Conservation (phyloP, 2,797 vertebrate species). For the Borostomias antarcticus region DNA sequence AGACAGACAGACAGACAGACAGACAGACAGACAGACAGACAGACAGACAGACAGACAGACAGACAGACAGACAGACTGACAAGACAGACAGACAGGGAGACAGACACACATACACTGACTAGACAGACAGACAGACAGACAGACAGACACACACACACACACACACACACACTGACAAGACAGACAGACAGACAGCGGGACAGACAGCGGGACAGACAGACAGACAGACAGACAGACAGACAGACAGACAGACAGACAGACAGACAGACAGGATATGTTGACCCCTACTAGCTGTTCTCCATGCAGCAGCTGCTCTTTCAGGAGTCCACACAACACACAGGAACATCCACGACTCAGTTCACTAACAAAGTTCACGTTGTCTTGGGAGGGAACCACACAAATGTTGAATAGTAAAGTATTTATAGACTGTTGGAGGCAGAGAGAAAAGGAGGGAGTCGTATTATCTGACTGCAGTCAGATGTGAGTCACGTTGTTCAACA, state of each 20-base stretch:
- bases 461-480: slow-evolving; percentile 6
- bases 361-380: too few relatives aligned
- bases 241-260: not conserved
- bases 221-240: not conserved
- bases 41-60: not conserved
- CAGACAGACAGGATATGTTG: too few relatives aligned
- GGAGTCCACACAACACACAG: slow-evolving; percentile 1
- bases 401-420: slow-evolving; percentile 13
- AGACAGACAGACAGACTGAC: too few relatives aligned
- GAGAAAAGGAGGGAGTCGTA: not conserved
- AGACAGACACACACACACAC: too few relatives aligned
- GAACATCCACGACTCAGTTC: slow-evolving; percentile 20
- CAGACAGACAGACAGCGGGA: not conserved
- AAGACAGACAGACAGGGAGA: not conserved
- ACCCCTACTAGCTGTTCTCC: too few relatives aligned
- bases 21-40: not conserved
- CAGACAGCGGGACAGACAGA: not conserved
- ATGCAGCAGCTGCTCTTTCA: not conserved
- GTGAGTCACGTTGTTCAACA: slow-evolving; percentile 16
- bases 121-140: not conserved
- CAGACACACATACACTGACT: too few relatives aligned
- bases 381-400: slow-evolving; percentile 15
- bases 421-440: slow-evolving; percentile 15
- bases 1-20: not conserved
- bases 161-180: too few relatives aligned